Evolutionary conservation across 1,140 invertebrate genomes (phyloP), one percentile per base, ranked within the genome.

Genomic region (Meteorus sp.): DNA sequence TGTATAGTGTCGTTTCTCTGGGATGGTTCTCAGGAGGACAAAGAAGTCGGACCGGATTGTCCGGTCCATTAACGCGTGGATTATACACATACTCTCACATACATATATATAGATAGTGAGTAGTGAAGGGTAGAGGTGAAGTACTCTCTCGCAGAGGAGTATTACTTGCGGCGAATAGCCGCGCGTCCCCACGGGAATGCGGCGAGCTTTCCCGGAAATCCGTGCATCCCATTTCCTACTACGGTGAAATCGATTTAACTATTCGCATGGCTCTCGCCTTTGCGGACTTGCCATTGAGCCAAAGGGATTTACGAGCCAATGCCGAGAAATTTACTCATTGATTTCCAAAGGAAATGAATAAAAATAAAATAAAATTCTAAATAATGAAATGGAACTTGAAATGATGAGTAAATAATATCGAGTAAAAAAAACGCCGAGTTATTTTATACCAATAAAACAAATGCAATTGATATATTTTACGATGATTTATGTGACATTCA

Each of bases 181-280:
- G 9, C 7, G 15, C 25, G 22, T 50, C 56, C 35, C n/a, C 56
- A 27, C 15, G 45, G 45, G 47, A 44, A 58, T 51, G 47, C 20
- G 48, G 22, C 37, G 43, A 51, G 45, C 45, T 31, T 56, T 37
- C 23, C 45, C 47, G 56, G 56, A 58, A 58, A 58, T 58, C 56
- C 56, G 56, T 58, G 56, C 56, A 58, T 58, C 56, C 56, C 45
- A 58, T 58, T 58, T 51, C 56, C 56, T 51, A n/a, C n/a, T n/a
- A 25, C 45, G 22, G 45, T 58, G 33, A 51, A 58, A 58, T 58
- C 56, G 56, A 58, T 56, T 55, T 37, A 56, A 33, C 55, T 48
- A 56, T 56, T 58, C 27, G 56, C 56, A 39, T 33, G 29, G n/a
- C n/a, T 58, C 20, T 58, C 17, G 43, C 27, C 43, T 35, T 51